A percentile compares a stretch with the other conserved stretches of the same genome.
Conservation (phyloP, 2,797 vertebrate genomes). For the Coreius guichenoti region DNA sequence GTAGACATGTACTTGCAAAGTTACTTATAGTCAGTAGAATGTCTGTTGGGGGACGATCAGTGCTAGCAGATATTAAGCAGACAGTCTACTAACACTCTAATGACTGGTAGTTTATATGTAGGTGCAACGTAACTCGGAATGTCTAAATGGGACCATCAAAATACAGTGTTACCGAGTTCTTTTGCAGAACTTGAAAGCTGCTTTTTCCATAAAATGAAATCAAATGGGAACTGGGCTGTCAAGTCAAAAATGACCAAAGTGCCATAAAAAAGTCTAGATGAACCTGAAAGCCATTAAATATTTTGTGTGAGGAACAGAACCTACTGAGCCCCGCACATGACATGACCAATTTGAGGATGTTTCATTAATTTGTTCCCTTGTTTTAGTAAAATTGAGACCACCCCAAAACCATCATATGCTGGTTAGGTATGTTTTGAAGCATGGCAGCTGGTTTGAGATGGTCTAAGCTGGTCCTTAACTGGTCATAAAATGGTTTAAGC, state of each 20-base stretch:
- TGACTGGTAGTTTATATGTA: background rate
- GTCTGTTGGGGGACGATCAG: background rate
- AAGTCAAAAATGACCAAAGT: background rate
- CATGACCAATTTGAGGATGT: background rate
- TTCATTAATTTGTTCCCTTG: background rate
- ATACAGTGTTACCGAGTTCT: background rate
- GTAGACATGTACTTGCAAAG: background rate
- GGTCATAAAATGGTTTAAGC: too few relatives aligned
- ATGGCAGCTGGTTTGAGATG: too few relatives aligned
- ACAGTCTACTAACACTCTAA: background rate
- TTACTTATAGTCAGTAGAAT: background rate
- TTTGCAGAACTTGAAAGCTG: background rate
- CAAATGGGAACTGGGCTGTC: background rate
- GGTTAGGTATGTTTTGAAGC: too few relatives aligned
- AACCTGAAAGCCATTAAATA: background rate
- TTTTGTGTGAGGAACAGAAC: background rate
- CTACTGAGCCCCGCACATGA: too few relatives aligned
- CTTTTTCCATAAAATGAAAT: background rate
- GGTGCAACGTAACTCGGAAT: background rate
- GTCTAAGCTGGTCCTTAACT: too few relatives aligned
- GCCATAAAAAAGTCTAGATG: background rate
- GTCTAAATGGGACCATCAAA: background rate
- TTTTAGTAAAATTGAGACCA: background rate
- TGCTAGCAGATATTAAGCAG: too few relatives aligned
- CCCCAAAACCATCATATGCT: too few relatives aligned